These are phyloP conservation scores for Enteromius radiatus DNA, from an alignment of 2,797 vertebrate genomes.

Conservation along the genomic window DNA sequence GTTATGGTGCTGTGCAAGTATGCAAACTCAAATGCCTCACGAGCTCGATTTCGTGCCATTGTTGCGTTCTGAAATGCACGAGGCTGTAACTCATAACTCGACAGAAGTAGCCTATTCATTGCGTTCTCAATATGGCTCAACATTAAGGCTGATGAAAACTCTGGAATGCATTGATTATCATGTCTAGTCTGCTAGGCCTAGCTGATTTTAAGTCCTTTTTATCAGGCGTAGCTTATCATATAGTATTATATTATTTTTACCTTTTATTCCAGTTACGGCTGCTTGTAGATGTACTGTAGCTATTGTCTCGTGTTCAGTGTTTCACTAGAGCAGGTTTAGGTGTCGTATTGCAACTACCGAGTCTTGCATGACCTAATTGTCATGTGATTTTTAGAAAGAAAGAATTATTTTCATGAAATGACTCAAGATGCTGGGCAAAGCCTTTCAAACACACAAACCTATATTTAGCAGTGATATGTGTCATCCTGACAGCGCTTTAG, in stretches of 20 bases:
- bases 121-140: background rate
- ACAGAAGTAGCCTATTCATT: background rate
- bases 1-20: too few relatives aligned
- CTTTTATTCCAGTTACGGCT: background rate
- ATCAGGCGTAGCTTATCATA: too few relatives aligned
- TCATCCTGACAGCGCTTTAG: background rate
- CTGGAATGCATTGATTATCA: background rate
- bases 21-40: background rate
- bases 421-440: slow-evolving; percentile 17
- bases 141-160: background rate
- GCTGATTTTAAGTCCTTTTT: background rate
- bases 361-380: slow-evolving; percentile 1
- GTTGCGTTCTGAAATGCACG: background rate
- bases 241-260: too few relatives aligned
- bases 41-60: background rate
- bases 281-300: background rate
- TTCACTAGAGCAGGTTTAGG: background rate
- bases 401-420: background rate
- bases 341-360: background rate
- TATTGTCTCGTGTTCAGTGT: background rate
- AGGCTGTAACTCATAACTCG: background rate
- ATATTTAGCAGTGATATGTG: slow-evolving; percentile 1
- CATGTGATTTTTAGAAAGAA: background rate
- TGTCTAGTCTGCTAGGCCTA: background rate
- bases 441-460: background rate